A percentile compares a stretch with the other conserved stretches of the same genome.
phyloP scores from a whole-genome alignment of 2,888 invertebrate genomes.

The Diaperis boleti region DNA sequence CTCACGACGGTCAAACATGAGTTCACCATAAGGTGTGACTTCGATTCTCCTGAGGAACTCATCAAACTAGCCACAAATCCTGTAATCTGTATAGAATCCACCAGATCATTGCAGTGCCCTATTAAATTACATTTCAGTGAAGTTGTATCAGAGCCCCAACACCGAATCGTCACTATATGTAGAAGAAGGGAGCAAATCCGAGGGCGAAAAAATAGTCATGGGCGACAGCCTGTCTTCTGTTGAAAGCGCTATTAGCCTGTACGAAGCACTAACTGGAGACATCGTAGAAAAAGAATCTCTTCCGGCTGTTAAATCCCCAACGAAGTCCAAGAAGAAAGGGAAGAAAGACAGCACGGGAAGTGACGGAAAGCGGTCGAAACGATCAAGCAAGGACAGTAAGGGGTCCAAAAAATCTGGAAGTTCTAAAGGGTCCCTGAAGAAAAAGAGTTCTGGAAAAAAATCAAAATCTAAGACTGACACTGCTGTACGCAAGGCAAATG shows the following conservation, averaged over 20 bases:
- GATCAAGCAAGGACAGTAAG: constrained; percentile 16
- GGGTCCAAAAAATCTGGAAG: constrained; percentile 4
- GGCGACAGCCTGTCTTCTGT: constrained; percentile 3
- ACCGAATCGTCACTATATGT: neutral
- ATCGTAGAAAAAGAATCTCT: constrained; percentile 11
- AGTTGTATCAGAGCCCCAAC: constrained; percentile 10
- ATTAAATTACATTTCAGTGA: neutral
- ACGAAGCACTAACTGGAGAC: constrained; percentile 32
- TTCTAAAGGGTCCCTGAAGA: constrained; percentile 14
- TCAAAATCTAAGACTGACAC: too few species aligned
- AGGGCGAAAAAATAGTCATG: neutral
- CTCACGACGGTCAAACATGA: constrained; percentile 1
- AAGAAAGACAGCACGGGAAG: constrained; percentile 17
- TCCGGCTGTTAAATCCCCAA: neutral
- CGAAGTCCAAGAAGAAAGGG: constrained; percentile 7
- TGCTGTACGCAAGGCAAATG: neutral
- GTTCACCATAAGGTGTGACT: constrained; percentile 19
- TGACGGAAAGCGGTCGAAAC: neutral
- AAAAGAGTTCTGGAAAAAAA: neutral
- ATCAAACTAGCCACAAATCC: constrained; percentile 28
- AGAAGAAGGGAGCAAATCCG: neutral
- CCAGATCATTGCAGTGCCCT: neutral
- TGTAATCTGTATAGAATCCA: constrained; percentile 16
- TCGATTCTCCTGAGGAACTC: constrained; percentile 23
- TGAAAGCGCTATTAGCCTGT: constrained; percentile 25